Evolutionary conservation across 2,797 vertebrate genomes (phyloP), one percentile per base, ranked within the genome.

Genomic region (Poeciliopsis paucimaculata): DNA sequence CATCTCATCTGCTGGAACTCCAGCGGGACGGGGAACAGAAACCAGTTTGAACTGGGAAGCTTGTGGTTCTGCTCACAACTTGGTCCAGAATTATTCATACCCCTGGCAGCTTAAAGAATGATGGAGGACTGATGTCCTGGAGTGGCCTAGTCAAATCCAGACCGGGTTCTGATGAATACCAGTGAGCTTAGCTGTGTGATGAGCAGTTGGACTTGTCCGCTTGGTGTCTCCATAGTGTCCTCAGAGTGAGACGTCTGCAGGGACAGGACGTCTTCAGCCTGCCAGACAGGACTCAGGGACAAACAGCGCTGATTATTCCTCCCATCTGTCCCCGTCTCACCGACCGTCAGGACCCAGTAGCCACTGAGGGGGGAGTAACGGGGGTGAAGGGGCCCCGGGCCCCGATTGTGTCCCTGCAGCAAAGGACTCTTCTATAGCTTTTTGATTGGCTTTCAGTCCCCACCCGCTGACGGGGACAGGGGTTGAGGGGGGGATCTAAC

Each of bases 401-500:
- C 75, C 93, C 90, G 91, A 96, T 96, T 96, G 96, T 95, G 95
- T 96, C 96, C 96, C 94, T 90, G 93, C 95, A 96, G 97, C 96
- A 98, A 98, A 98, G 96, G 96, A 97, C 96, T 97, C 96, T 96
- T 98, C 96, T 98, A 99, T 98, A 98, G 98, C 97, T 98, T 99
- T 99, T 98, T 98, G 97, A 98, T 99, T 97, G 98, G 97, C 97
- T 98, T 98, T 98, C 97, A 98, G 98, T 98, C 97, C 96, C 89
- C 96, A 95, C 94, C 95, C 95, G 95, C 96, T 96, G 97, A 98
- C 97, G 96, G 95, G 93, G 92, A 87, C 91, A 85, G 90, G 91
- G 90, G 88, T 39, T 39, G 39, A 4, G 64, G 75, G 86, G 85
- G 91, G 86, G 85, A 91, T 86, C 87, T 91, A 88, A 92, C 89